Conservation (phyloP, 1,140 invertebrate genomes). For the Euwallacea similis region DNA sequence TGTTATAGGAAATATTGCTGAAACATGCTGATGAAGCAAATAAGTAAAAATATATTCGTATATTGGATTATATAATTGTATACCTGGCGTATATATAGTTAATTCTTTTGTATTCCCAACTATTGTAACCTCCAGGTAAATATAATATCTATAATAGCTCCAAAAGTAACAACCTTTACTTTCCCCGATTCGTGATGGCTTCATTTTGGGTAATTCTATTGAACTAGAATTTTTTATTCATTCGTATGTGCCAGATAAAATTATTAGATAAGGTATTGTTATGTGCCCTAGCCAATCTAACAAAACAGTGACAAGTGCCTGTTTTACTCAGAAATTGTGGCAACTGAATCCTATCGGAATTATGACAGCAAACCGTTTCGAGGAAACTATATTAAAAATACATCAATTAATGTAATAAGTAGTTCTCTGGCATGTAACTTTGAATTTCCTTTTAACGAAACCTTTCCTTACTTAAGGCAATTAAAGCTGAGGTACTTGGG, state of each 20-base stretch:
- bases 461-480: too few species aligned
- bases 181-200: conserved; percentile 21
- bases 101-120: conserved; percentile 39
- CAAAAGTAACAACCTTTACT: conserved; percentile 31
- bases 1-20: conserved; percentile 33
- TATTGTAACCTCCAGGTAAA: conserved; percentile 29
- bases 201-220: conserved; percentile 16
- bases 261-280: background rate
- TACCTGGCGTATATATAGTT: conserved; percentile 31
- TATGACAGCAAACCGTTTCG: too few species aligned
- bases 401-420: too few species aligned
- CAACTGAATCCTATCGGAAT: too few species aligned
- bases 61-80: conserved; percentile 26
- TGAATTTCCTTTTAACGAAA: too few species aligned
- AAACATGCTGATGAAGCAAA: conserved; percentile 44
- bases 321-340: too few species aligned
- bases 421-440: too few species aligned
- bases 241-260: background rate
- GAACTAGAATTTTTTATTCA: conserved; percentile 12
- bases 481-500: too few species aligned
- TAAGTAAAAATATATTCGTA: conserved; percentile 40
- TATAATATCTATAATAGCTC: conserved; percentile 27
- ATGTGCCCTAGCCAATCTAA: too few species aligned
- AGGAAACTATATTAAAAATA: too few species aligned
- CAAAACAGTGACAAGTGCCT: too few species aligned